These are phyloP conservation scores for Euura lappo DNA, from an alignment of 1,140 invertebrate genomes.

Conservation along the genomic window DNA sequence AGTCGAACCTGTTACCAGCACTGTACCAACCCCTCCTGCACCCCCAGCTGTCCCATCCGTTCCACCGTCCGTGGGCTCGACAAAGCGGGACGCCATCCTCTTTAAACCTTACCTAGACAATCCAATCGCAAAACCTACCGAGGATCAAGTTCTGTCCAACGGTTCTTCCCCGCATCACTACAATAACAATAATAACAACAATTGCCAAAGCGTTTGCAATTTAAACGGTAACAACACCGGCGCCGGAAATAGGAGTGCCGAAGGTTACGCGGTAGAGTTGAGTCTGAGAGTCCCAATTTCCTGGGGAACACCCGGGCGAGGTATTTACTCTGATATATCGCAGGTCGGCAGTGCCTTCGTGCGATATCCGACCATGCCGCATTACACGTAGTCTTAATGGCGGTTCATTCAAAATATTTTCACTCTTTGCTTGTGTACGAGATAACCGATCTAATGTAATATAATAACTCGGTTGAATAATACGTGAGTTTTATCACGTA, in stretches of 20 bases:
- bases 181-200: slow-evolving; percentile 47
- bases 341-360: slow-evolving; percentile 52
- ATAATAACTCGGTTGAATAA: background rate
- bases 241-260: slow-evolving; percentile 21
- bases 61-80: slow-evolving; percentile 32
- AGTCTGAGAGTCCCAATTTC: slow-evolving; percentile 49
- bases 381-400: slow-evolving; percentile 33
- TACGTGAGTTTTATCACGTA: slow-evolving; percentile 4
- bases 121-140: slow-evolving; percentile 52
- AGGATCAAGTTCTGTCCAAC: slow-evolving; percentile 37
- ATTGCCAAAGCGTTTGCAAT: slow-evolving; percentile 48
- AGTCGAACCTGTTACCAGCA: slow-evolving; percentile 51
- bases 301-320: slow-evolving; percentile 35
- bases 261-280: slow-evolving; percentile 46
- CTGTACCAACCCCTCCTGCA: slow-evolving; percentile 56
- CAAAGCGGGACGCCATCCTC: slow-evolving; percentile 58
- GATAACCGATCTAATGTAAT: no score
- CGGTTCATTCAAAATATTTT: no score
- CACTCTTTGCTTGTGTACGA: no score
- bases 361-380: slow-evolving; percentile 48
- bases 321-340: slow-evolving; percentile 37
- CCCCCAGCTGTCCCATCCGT: slow-evolving; percentile 39
- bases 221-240: slow-evolving; percentile 38
- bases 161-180: slow-evolving; percentile 34
- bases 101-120: slow-evolving; percentile 75